Evolutionary conservation across 2,888 invertebrate genomes (phyloP), one percentile per base, ranked within the genome.

Genomic region (Azorinus chamasolen): DNA sequence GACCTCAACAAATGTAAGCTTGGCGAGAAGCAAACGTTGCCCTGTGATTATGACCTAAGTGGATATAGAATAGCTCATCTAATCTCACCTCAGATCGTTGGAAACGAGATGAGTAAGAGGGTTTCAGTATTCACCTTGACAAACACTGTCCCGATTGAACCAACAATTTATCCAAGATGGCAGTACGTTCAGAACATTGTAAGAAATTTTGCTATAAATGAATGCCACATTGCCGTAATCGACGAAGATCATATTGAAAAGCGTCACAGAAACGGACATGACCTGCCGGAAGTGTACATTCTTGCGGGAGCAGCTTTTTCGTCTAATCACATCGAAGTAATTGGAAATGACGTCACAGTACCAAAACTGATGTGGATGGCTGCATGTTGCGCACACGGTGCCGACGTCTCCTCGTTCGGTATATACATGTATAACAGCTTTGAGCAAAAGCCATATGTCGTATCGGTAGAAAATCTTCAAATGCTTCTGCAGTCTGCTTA

Each of bases 291-390:
- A 37, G 63, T 84, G 22, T 81, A 84, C 48, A 55, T 85, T 10
- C 43, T 84, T 24, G 70, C 83, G n/a, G 85, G 85, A 6, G 78
- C 84, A 2, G 83, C 86, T 12, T 73, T 85, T 8, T 83, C 84
- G 1, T 57, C 64, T 8, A 83, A 83, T 48, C 83, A 82, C 2
- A 64, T 79, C 39, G 76, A 83, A 43, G 83, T 83, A 14, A 84
- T 88, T 39, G 89, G 89, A 46, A 87, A 88, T 73, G 85, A 86
- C 57, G 86, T 90, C 50, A 85, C 83, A 50, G 88, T 90, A 10
- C 90, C 90, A 27, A 83, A 84, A 53, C 66, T 88, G 45, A 82
- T 89, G 51, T 90, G 90, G 90, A 64, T 87, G 63, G 84, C 88
- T 27, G 88, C 83, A 8, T 90, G 90, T 59, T 90, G 90, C 65